phyloP scores from a whole-genome alignment of 2,797 vertebrate genomes.

The Lacerta bilineata region DNA sequence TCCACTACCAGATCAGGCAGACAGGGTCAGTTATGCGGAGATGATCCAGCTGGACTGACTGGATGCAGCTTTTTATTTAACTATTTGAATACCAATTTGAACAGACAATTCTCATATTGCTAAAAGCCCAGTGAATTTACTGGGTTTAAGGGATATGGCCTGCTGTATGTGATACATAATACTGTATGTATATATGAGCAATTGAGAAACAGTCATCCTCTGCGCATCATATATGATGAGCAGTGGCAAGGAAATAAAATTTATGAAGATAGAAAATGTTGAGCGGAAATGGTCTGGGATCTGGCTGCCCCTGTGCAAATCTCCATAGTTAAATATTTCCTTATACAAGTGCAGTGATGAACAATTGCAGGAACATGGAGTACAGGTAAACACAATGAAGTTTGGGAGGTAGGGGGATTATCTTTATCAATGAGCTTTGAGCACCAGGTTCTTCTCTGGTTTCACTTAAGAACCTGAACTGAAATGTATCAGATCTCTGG shows the following conservation, averaged over 20 bases:
- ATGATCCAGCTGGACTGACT: constrained; percentile 79
- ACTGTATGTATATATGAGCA: accelerated
- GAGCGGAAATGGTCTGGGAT: neutral
- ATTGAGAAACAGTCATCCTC: accelerated
- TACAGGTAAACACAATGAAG: neutral
- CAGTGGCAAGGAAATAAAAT: neutral
- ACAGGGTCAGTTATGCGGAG: constrained; percentile 81
- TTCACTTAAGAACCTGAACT: neutral
- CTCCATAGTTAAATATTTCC: neutral
- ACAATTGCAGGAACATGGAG: neutral
- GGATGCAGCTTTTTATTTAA: constrained; percentile 76
- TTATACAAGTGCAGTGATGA: neutral
- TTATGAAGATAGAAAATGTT: neutral
- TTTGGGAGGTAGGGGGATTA: neutral
- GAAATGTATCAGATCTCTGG: neutral
- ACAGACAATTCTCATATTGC: neutral
- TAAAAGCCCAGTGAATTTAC: neutral
- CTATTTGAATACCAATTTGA: constrained; percentile 60
- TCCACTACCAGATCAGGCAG: constrained; percentile 79
- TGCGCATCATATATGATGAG: constrained; percentile 4
- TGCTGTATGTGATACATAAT: neutral
- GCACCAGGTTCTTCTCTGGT: neutral
- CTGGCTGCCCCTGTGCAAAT: neutral
- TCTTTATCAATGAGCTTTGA: neutral
- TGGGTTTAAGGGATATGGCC: neutral